Evolutionary conservation across 2,797 vertebrate species (phyloP), one percentile per base, ranked within the genome.

Genomic region (Intellagama lesueurii): DNA sequence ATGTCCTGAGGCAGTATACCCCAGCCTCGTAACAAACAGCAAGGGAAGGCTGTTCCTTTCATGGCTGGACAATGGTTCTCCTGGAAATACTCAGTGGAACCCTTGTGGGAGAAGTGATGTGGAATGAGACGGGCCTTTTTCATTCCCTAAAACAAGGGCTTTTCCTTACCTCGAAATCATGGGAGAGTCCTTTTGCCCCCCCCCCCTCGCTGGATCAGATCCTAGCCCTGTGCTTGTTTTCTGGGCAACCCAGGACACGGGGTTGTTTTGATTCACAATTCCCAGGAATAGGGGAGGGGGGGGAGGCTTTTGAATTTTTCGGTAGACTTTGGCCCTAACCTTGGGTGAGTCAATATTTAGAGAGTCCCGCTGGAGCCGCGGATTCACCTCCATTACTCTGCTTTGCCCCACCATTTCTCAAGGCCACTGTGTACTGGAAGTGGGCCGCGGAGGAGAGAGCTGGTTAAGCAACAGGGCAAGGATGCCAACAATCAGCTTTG

Each of bases 271-370:
- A n/a, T 28, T 44, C 6, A n/a, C 26, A 1, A 4, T 70, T 69
- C 26, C 30, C 66, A 87, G 44, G 66, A 35, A 26, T 14, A 19
- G 3, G 47, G n/a, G 3, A 1, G 60, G 60, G 16, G 17, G 17
- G 60, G 19, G 14, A 22, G 60, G 60, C 17, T 22, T 49, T 28
- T 16, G 87, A 35, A 28, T 24, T 75, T 68, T 16, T 32, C 30
- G 5, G 32, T 52, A 72, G 56, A 88, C 69, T 81, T 88, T 86
- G 72, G 28, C 14, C 87, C 73, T 60, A 70, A 70, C 78, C 77
- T 85, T 85, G 73, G 49, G 44, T 88, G 66, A 85, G 87, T 91
- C 83, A 91, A 91, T 91, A 91, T 91, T 91, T 91, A 69, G 87
- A 85, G 64, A 91, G 83, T 28, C 87, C 60, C 0, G 35, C n/a